Base-by-base conservation (phyloP, 2,888 invertebrate species). In the Therioaphis trifolii region DNA sequence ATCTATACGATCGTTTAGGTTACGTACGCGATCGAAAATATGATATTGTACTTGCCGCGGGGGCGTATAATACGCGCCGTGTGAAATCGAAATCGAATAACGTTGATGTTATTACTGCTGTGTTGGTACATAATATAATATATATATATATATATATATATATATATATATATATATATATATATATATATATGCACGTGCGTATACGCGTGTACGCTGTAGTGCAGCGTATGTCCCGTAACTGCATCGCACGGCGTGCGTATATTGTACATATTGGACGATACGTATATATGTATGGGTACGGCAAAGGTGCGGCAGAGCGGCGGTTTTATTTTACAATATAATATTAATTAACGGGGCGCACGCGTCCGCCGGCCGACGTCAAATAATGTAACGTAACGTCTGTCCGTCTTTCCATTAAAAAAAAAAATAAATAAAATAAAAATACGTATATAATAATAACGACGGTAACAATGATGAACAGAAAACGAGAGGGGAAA, bases 331-430 rank as follows among this genome's bases (percentile, higher is more conserved):
- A 76, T 76, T 76, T 63, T 76, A 76, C 76, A 76, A 76, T 76
- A 76, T 43, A 43, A 79, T 79, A 79, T 79, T 79, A 79, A 79
- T 79, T 79, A 79, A 58, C 79, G 75, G 29, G n/a, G n/a, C n/a
- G 55, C 49, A 43, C 69, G 79, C 69, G 79, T 79, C 27, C 68
- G 58, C 66, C 27, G 66, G 24, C 21, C 77, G 49, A 49, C 49
- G 66, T 77, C 74, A 55, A 35, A 55, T 72, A 55, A n/a, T 2
- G 12, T 35, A 21, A 55, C 27, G 55, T 58, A 40, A 75, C 74
- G 74, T 63, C 76, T 49, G 49, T 66, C 63, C 75, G 75, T 76
- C 24, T 77, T 49, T 77, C 63, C 76, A 66, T 77, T 77, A 49
- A 14, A n/a, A n/a, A 61, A 27, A 58, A 24, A 75, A 63, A 29